Conservation (phyloP, 2,797 vertebrate species). For the Characodon lateralis region DNA sequence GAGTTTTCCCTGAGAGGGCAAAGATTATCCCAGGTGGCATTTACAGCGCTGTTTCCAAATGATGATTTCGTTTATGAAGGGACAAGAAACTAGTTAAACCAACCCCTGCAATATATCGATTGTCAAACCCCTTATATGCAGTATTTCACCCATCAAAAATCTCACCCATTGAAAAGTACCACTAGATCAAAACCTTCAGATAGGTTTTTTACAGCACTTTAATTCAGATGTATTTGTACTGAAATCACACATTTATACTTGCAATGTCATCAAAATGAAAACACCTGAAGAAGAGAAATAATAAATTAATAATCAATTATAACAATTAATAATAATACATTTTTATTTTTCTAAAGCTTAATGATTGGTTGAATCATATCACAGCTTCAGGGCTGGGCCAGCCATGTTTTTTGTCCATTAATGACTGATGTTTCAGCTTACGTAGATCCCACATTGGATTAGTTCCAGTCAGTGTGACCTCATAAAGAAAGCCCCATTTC, state of each 20-base stretch:
- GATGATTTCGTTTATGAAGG: background rate
- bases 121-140: background rate
- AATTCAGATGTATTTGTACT: background rate
- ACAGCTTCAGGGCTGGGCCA: background rate
- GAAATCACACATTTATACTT: background rate
- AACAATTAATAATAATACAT: too few species aligned
- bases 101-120: too few species aligned
- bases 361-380: constrained; percentile 32
- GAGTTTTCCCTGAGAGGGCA: constrained; percentile 24
- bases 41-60: background rate
- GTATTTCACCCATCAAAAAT: too few species aligned
- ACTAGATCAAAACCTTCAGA: too few species aligned
- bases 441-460: constrained; percentile 40
- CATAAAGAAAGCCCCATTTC: constrained; percentile 66
- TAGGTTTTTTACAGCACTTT: too few species aligned
- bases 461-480: constrained; percentile 64
- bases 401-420: constrained; percentile 23
- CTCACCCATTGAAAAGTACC: too few species aligned
- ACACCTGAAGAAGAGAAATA: background rate
- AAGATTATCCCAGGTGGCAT: background rate
- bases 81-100: background rate
- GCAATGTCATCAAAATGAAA: background rate
- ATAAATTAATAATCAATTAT: background rate
- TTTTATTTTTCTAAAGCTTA: background rate
- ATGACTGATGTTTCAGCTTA: constrained; percentile 51